These are phyloP conservation scores for Trachymyrmex cornetzi DNA, from an alignment of 1,140 invertebrate species.

Conservation along the genomic window DNA sequence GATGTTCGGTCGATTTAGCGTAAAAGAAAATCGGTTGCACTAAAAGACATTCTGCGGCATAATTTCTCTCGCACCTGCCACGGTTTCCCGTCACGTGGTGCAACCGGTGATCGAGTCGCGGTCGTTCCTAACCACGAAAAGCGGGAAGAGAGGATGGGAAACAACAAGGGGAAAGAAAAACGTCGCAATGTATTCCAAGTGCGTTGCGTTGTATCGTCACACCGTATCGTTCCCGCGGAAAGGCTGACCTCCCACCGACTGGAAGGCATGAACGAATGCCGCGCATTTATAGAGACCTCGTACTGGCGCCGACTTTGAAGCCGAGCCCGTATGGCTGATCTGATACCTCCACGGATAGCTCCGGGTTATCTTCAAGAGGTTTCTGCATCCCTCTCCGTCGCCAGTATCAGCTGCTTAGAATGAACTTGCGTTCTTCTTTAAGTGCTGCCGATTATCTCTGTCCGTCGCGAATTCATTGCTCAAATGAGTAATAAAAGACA, in stretches of 20 bases:
- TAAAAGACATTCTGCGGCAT: slow-evolving; percentile 5
- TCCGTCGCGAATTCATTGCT: not conserved
- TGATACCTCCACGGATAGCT: slow-evolving; percentile 4
- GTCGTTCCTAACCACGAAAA: not conserved
- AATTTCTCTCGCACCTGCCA: not conserved
- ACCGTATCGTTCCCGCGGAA: slow-evolving; percentile 56
- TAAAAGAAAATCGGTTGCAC: not conserved
- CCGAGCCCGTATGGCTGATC: not conserved
- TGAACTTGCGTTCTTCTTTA: not conserved
- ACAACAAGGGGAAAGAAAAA: slow-evolving; percentile 7
- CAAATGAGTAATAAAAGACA: not conserved
- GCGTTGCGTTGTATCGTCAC: not conserved
- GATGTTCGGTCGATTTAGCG: not conserved
- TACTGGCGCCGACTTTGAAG: not conserved
- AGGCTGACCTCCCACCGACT: slow-evolving; percentile 74
- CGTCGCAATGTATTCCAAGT: not conserved
- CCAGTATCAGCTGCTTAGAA: not conserved
- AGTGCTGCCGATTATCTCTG: not conserved
- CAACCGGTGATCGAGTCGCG: not conserved
- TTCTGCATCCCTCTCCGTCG: slow-evolving; percentile 3
- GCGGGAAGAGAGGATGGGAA: not conserved
- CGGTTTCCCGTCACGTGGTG: not conserved
- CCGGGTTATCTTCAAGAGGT: slow-evolving; percentile 52
- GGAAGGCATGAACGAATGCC: slow-evolving; percentile 62
- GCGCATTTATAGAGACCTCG: slow-evolving; percentile 72